Evolutionary conservation across 1,140 invertebrate species (phyloP).

Genomic region (Aethina tumida): DNA sequence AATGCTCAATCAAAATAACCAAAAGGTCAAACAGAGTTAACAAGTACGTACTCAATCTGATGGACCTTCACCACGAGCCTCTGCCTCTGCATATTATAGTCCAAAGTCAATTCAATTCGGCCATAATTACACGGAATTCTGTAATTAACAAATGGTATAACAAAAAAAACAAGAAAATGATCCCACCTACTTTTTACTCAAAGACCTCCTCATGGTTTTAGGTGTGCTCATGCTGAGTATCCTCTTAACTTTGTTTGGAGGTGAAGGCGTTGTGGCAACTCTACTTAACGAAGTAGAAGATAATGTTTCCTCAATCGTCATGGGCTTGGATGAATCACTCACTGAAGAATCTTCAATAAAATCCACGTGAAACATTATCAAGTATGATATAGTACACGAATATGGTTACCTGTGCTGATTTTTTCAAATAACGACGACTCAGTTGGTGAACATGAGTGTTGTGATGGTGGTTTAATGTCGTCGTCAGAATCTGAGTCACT

Average conservation of each 20-base stretch:
- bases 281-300: too few species aligned
- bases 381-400: too few species aligned
- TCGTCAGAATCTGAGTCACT: constrained; percentile 13
- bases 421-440: constrained; percentile 1
- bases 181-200: too few species aligned
- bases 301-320: too few species aligned
- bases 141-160: constrained; percentile 5
- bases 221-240: too few species aligned
- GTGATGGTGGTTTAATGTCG: constrained; percentile 3
- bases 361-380: too few species aligned
- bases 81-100: constrained; percentile 70
- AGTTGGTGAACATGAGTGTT: constrained; percentile 2
- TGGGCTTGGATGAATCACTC: too few species aligned
- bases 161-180: neutral
- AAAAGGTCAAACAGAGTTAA: constrained; percentile 1
- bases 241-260: too few species aligned
- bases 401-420: too few species aligned
- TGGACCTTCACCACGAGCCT: constrained; percentile 72
- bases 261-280: too few species aligned
- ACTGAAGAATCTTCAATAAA: too few species aligned
- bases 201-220: too few species aligned
- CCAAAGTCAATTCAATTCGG: constrained; percentile 69
- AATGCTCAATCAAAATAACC: constrained; percentile 23
- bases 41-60: constrained; percentile 65
- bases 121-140: constrained; percentile 35